Base-by-base conservation (phyloP, 1,140 invertebrate genomes). In the Cotesia vestalis region DNA sequence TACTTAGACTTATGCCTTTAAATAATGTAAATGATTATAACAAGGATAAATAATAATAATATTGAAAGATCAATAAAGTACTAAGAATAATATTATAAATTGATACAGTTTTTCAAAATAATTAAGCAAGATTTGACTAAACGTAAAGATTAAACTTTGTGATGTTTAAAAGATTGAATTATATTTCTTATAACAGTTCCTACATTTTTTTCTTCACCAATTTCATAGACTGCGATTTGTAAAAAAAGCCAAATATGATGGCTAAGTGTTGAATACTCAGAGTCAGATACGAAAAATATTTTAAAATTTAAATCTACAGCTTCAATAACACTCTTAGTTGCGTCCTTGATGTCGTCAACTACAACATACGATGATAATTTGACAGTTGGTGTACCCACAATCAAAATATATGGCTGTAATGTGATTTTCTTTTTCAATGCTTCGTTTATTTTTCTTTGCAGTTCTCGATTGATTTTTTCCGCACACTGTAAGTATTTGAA, bases 191-290 rank as follows among this genome's bases (percentile, higher is more conserved):
- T 20, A 60, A 20, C 20, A 60, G 57, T 60, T 5, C 57, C 57
- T 17, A 60, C 4, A 5, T 60, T 60, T 11, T 60, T 11, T 17
- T 27, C 17, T 20, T 17, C 14, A 34, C 5, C 4, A 27, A 60
- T 17, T 60, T 3, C 57, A 11, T 60, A 60, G 4, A 27, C 11
- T 20, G 17, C 8, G 17, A 60, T 11, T 60, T 60, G 57, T 20
- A 60, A 27, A 60, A 60, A 60, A 27, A 60, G 57, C 57, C 57
- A 60, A 60, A 60, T 27, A 60, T 60, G 57, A 27, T 60, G 57
- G 17, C 57, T 60, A 5, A 60, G 20, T 1, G 27, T 17, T 20
- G 57, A 3, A 11, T 60, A 60, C 20, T 60, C 14, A 60, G 14
- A 60, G 20, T 60, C 57, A 60, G 57, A 60, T 17, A 60, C 17